Base-by-base conservation (phyloP, 2,888 invertebrate species). In the Ethmia dodecea region DNA sequence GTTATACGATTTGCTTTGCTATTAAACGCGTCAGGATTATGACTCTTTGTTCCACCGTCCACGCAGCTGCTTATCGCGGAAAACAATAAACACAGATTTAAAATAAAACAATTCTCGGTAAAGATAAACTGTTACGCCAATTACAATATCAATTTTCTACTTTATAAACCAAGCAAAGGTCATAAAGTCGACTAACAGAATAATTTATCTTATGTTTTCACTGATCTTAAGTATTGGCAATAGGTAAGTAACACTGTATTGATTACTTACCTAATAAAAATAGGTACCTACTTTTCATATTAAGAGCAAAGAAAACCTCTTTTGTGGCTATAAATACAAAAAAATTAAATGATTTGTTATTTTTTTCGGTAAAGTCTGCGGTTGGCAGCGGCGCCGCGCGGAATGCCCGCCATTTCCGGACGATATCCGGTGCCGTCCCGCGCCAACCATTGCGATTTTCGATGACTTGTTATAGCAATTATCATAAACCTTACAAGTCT, bases 321-420 rank as follows among this genome's bases (percentile, higher is more conserved):
- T 41, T 48, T 49, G 45, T 50, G 40, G 35, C 37, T 46, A 38
- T 37, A 47, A 42, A 45, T 42, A 51, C 52, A 59, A 61, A 60
- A 60, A 59, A 53, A 18, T 11, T 46, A 49, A 47, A 33, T 37
- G 45, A 39, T 61, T 57, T 58, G 47, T 56, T 50, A 40, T 47
- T 54, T 60, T 60, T 74, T 75, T 71, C 62, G 68, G 60, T 55
- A 58, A 61, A 68, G 60, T 62, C 56, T 68, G 72, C 66, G 74
- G 70, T 61, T 57, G 60, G 42, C 44, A 37, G 42, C 70, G 67
- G 69, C 74, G 79, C 71, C 78, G 73, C 63, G 73, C 65, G 81
- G 86, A 75, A 86, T 86, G 83, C 69, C 49, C 55, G 78, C 78
- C 73, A 86, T 86, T 84, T 86, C 86, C 86, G 83, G 84, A 81